Evolutionary conservation across 53 echinoderm and acorn worm species (phyloP), one percentile per base, ranked within the genome.

Genomic region (Hippasteria phrygiana): DNA sequence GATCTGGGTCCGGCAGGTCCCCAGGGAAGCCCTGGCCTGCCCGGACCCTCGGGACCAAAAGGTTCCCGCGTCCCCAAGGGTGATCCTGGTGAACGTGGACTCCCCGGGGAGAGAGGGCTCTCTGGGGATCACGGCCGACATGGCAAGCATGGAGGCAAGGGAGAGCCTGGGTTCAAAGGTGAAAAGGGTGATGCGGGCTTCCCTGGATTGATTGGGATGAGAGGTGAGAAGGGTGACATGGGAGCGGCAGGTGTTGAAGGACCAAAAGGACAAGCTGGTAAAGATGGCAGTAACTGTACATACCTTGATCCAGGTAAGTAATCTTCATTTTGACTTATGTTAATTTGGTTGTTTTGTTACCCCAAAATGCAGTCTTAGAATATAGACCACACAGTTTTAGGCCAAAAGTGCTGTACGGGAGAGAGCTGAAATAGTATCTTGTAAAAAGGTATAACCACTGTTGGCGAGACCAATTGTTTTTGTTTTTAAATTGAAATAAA

Each of bases 171-270:
- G 22, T 8, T 54, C 0, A 50, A 47, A 12, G 81, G 81, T 64
- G 63, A 81, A 43, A 88, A 77, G 53, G 88, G 88, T 46, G 65
- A 62, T 29, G 9, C 48, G 16, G 88, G 77, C 42, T 88, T 75
- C 28, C 55, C 71, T 71, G 80, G 89, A 29, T 35, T 66, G 26
- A 26, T 55, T 33, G 62, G 75, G 41, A 7, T 77, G 16, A 88
- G 6, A 77, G 88, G 88, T 45, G 64, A 41, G 17, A 43, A 0
- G n/a, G 81, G 81, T 65, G 47, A 81, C 10, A 32, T 26, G 1
- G 81, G 80, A 80, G 12, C 28, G 17, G 24, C 40, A 3, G 80
- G 62, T 13, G 41, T 59, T 27, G 1, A 32, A 43, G 85, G 85
- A 71, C 13, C 50, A 14, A 37, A 78, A 36, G 85, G 72, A 38